Conservation (phyloP, 2,797 vertebrate species). For the Notoglanidium macrostoma region DNA sequence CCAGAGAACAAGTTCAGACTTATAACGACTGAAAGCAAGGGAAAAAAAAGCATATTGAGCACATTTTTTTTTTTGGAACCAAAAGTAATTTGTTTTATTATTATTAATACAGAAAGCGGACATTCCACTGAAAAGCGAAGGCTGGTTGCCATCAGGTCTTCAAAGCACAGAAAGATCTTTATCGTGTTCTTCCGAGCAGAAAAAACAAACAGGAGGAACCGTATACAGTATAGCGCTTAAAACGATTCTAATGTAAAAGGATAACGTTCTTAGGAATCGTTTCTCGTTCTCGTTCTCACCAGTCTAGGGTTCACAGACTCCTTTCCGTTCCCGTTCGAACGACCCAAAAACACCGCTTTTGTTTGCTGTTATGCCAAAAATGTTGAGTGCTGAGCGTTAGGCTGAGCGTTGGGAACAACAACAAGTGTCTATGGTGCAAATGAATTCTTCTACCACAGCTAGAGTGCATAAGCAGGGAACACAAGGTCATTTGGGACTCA, state of each 20-base stretch:
- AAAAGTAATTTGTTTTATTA: background rate
- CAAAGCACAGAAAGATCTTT: background rate
- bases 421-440: background rate
- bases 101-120: constrained; percentile 26
- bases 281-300: background rate
- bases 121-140: background rate
- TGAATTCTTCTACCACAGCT: background rate
- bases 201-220: background rate
- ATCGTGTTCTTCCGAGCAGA: background rate
- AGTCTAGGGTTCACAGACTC: background rate
- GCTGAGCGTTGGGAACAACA: background rate
- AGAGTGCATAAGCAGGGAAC: background rate
- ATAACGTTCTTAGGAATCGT: background rate
- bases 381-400: background rate
- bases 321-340: background rate
- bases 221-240: background rate
- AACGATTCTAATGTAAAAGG: background rate
- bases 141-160: background rate
- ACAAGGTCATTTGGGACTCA: background rate
- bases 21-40: constrained; percentile 4
- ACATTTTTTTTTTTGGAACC: too few species aligned
- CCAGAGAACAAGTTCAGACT: constrained; percentile 17
- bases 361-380: background rate
- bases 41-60: background rate
- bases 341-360: background rate